Evolutionary conservation across 1,140 invertebrate genomes (phyloP), one percentile per base, ranked within the genome.

Genomic region (Drosophila persimilis): DNA sequence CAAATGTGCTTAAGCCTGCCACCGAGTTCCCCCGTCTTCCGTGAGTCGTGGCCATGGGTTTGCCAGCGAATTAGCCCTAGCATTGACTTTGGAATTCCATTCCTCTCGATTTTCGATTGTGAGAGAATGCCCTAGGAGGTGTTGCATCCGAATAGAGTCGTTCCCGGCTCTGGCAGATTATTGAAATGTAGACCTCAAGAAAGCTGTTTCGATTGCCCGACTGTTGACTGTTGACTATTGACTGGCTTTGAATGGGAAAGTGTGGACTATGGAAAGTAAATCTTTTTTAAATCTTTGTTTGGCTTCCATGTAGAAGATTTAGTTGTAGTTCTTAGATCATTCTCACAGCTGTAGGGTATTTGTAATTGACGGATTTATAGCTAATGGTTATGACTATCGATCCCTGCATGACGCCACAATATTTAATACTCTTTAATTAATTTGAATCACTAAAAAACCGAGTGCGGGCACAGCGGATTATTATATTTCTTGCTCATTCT

Each of bases 61-160:
- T 47, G 45, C 45, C 48, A 31, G 13, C 66, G 50, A 64, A 60
- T 69, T 67, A 67, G 63, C 65, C 50, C 44, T 56, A 73, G 55
- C 62, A 80, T 79, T 67, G 77, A 85, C 77, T 85, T 83, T 84
- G 64, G 65, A 61, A 45, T 59, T 51, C 31, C 41, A 45, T 59
- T 51, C 31, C 41, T 4, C 35, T 31, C 29, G 24, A 26, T 26
- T 26, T 4, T 39, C 64, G 50, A 67, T 62, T 83, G 80, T 83
- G 80, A 78, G 80, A 83, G 80, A 71, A 72, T 65, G 54, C 53
- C 63, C 48, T 48, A 50, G 69, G 66, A 60, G 46, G 46, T 71
- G 50, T 52, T 57, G 66, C 35, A 44, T 69, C 53, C 57, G 63
- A 70, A 70, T 70, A 56, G 64, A 70, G 35, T 47, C 17, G 17